These are phyloP conservation scores for Callosobruchus maculatus DNA, from an alignment of 2,888 invertebrate species.

Conservation along the genomic window DNA sequence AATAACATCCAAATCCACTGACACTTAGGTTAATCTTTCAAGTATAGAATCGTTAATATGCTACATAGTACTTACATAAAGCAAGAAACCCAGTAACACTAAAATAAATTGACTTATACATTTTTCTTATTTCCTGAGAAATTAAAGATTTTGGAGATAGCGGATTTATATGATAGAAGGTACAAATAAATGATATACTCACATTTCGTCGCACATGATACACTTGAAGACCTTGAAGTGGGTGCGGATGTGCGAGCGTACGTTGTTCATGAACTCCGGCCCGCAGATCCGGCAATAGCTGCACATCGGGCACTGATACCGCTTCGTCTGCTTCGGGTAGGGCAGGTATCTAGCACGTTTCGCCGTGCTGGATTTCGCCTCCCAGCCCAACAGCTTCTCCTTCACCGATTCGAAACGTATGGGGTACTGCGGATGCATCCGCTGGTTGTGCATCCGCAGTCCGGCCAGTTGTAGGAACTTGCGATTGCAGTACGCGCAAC, in stretches of 20 bases:
- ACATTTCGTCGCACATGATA: constrained; percentile 39
- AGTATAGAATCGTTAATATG: no score
- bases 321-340: constrained; percentile 17
- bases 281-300: constrained; percentile 35
- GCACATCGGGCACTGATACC: constrained; percentile 48
- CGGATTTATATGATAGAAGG: no score
- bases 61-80: no score
- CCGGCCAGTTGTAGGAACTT: constrained; percentile 28
- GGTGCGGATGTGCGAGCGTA: constrained; percentile 46
- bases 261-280: constrained; percentile 26
- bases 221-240: constrained; percentile 50
- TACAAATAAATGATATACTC: neutral
- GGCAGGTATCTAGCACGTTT: constrained; percentile 1
- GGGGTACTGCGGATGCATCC: constrained; percentile 33
- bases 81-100: no score
- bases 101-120: no score
- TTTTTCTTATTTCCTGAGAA: no score
- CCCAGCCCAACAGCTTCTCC: constrained; percentile 29
- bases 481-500: constrained; percentile 35
- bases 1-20: no score
- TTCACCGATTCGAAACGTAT: constrained; percentile 34
- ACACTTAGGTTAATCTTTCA: no score
- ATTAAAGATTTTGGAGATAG: no score
- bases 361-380: neutral
- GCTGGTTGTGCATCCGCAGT: constrained; percentile 32